These are phyloP conservation scores for Falco punctatus DNA, from an alignment of 2,113 vertebrate genomes.

Conservation along the genomic window DNA sequence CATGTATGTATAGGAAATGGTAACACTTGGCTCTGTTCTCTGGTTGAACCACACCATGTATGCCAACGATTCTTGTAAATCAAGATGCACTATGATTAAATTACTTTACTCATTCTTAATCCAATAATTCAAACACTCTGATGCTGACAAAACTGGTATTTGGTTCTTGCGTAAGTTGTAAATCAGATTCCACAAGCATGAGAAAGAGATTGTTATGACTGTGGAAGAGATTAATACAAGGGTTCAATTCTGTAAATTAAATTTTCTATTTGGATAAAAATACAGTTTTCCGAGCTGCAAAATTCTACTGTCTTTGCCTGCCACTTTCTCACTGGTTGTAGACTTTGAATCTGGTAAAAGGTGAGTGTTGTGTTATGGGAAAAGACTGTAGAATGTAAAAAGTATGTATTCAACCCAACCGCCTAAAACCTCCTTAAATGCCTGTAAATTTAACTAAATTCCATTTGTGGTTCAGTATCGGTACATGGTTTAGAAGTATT, in stretches of 20 bases:
- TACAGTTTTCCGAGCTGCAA: not conserved
- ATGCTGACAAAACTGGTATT: not conserved
- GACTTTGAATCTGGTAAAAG: not conserved
- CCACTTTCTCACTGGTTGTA: not conserved
- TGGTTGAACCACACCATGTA: not conserved
- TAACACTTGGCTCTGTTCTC: not conserved
- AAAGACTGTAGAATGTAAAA: not conserved
- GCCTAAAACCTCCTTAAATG: not conserved
- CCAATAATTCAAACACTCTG: not conserved
- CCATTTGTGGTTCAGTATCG: not conserved
- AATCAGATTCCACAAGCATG: not conserved
- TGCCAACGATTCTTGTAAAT: not conserved
- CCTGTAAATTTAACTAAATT: not conserved
- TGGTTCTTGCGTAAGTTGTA: not conserved
- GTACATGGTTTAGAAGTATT: not conserved
- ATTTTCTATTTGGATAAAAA: not conserved
- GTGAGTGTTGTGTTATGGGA: not conserved
- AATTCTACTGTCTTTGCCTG: not conserved
- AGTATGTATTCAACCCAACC: not conserved
- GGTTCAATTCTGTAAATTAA: not conserved
- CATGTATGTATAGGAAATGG: not conserved
- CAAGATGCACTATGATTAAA: not conserved
- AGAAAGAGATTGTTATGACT: not conserved
- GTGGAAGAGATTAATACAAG: not conserved
- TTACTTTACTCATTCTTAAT: conserved; percentile 15